These are phyloP conservation scores for Drosophila guanche DNA, from an alignment of 1,140 invertebrate genomes.

Conservation along the genomic window DNA sequence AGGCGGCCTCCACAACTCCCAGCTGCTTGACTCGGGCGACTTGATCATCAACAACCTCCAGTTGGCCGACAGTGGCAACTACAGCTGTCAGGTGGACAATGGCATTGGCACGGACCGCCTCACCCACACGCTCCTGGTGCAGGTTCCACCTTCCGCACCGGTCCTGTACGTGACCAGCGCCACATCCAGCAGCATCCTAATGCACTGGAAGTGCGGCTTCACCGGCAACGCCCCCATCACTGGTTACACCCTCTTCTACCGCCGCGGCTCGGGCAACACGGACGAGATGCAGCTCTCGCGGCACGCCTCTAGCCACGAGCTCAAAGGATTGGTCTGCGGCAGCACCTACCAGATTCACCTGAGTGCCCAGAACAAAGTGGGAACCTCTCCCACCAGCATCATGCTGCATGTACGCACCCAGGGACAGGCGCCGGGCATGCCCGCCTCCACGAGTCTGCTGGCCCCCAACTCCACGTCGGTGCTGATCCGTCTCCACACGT, in stretches of 20 bases:
- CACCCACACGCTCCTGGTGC: conserved; percentile 86
- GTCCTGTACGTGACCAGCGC: conserved; percentile 89
- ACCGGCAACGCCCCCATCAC: conserved; percentile 88
- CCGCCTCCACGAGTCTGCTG: conserved; percentile 87
- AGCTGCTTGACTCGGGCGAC: conserved; percentile 87
- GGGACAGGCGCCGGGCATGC: conserved; percentile 88
- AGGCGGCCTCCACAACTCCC: conserved; percentile 85
- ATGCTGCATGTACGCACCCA: conserved; percentile 89
- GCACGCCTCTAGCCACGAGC: conserved; percentile 87
- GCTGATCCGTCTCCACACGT: conserved; percentile 88
- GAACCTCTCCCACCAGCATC: conserved; percentile 88
- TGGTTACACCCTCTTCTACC: conserved; percentile 88
- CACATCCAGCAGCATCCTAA: conserved; percentile 88
- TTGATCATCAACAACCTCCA: conserved; percentile 87
- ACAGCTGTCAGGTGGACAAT: conserved; percentile 90
- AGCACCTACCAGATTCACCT: conserved; percentile 90
- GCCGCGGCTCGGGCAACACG: conserved; percentile 86
- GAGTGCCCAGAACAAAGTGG: conserved; percentile 89
- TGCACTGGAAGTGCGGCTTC: conserved; percentile 89
- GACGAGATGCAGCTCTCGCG: conserved; percentile 87
- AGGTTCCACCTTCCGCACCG: conserved; percentile 88
- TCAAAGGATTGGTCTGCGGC: conserved; percentile 89
- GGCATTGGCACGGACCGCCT: conserved; percentile 88
- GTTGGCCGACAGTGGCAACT: conserved; percentile 88
- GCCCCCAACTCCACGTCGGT: conserved; percentile 89